Base-by-base conservation (phyloP, 1,140 invertebrate genomes). In the Drosophila sp. region DNA sequence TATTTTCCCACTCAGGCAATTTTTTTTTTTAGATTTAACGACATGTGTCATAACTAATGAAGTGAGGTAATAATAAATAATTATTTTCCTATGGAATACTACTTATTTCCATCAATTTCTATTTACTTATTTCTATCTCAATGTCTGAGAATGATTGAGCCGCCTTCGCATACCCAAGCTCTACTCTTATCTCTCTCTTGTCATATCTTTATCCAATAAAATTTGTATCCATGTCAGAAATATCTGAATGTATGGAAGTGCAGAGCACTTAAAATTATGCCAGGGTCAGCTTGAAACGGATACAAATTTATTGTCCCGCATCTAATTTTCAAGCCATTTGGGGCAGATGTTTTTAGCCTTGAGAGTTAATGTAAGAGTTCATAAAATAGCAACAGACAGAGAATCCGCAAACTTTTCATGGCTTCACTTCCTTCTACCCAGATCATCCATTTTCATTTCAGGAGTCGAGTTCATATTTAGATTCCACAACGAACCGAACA, bases 321-420 rank as follows among this genome's bases (percentile, higher is more conserved):
- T 63, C 65, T 76, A 73, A 67, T 81, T 74, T 69, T 66, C 27
- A 61, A 68, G 29, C 66, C 62, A 33, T 61, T 66, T 74, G 41
- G 5, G 25, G 23, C 61, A 66, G 56, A 30, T 50, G 17, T 17
- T 58, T 63, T n/a, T n/a, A 30, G 35, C 55, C 50, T 25, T 25
- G 41, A 29, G 8, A 58, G 60, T 40, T 6, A 54, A 54, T 54
- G 67, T 61, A 30, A 44, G 57, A 50, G 70, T 60, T 47, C 27
- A 60, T 73, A 62, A 25, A 61, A 70, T 54, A 60, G 23, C n/a
- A 6, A 4, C 30, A 17, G 38, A 60, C 35, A 54, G 69, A 54
- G 66, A 55, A 68, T 58, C 5, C 38, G 47, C 47, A 68, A 68
- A 78, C 44, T 50, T 50, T 50, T 27, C 44, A 25, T 50, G 44